Conservation (phyloP, 2,888 invertebrate genomes). For the Tenthredo amoena region DNA sequence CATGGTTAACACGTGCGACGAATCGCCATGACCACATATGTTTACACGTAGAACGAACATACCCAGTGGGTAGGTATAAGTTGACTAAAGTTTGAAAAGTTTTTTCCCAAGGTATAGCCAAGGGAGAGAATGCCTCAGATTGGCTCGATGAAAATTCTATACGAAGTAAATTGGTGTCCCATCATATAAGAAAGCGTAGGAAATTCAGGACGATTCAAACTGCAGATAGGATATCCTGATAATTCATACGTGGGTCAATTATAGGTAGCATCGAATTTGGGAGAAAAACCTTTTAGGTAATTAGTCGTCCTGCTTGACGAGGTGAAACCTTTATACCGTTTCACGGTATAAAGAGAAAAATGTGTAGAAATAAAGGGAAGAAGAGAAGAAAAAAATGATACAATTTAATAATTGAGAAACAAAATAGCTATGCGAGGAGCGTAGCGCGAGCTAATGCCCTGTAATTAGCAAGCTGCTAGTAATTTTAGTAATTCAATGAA, state of each 20-base stretch:
- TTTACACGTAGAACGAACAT: not conserved
- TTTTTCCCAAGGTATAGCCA: not conserved
- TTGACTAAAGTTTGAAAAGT: not conserved
- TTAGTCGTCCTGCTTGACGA: not conserved
- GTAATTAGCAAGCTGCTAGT: constrained; percentile 28
- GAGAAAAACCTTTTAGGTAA: not conserved
- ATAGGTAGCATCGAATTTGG: not conserved
- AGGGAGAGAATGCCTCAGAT: not conserved
- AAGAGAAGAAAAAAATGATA: not conserved
- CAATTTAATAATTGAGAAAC: constrained; percentile 20
- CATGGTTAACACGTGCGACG: not conserved
- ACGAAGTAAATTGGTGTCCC: not conserved
- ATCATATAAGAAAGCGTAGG: not conserved
- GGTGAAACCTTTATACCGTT: not conserved
- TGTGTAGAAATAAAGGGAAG: not conserved
- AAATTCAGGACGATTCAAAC: not conserved
- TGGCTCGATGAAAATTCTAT: constrained; percentile 1
- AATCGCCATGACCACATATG: not conserved
- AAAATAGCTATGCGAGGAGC: constrained; percentile 16
- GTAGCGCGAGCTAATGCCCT: constrained; percentile 20
- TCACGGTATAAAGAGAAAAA: not conserved
- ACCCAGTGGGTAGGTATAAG: not conserved
- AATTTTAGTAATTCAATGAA: constrained; percentile 43
- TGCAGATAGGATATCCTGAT: not conserved
- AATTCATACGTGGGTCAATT: not conserved